Base-by-base conservation (phyloP, 2,797 vertebrate genomes). In the Eulemur mongoz region DNA sequence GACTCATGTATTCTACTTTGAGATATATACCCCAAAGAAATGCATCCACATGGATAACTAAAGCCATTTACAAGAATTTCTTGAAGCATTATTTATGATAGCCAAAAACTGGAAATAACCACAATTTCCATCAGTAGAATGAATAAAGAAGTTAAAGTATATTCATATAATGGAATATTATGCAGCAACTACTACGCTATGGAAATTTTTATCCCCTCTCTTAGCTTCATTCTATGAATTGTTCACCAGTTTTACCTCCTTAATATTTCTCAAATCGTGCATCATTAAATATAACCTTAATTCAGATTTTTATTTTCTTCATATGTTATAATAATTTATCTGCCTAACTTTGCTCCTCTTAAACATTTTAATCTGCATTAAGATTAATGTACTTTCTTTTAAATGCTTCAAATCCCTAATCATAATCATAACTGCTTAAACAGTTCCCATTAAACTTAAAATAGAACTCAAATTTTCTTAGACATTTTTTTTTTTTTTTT, bases 221-320 rank as follows among this genome's bases (percentile, higher is more conserved):
- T 45, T 9, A 50, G 50, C 80, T 67, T 83, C 91, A n/a, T 82
- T 54, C 70, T 78, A 59, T 35, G 27, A 90, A 18, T 40, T 95
- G 32, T 45, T 84, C 35, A 52, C 27, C 25, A 59, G 73, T 88
- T 96, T 57, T 50, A 92, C 5, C n/a, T 50, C 43, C 30, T 63
- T 59, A 88, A 30, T n/a, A 69, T 43, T 84, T 95, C 79, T 65
- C 40, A 83, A 93, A 93, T 32, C 43, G 7, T 75, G 7, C 11
- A 65, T 87, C 38, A 87, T 27, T 83, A 91, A 88, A 88, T 54
- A 72, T 15, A 40, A 86, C 23, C 4, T 95, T 90, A 90, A 82
- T 75, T 75, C 23, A 76, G 38, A 17, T 72, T 93, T 65, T 72
- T 17, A 40, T 45, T 89, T 30, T 79, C 63, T 91, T 78, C 11